A percentile compares a stretch with the other conserved stretches of the same genome.
phyloP scores from a whole-genome alignment of 2,113 vertebrate genomes.

The Mormoops blainvillei region DNA sequence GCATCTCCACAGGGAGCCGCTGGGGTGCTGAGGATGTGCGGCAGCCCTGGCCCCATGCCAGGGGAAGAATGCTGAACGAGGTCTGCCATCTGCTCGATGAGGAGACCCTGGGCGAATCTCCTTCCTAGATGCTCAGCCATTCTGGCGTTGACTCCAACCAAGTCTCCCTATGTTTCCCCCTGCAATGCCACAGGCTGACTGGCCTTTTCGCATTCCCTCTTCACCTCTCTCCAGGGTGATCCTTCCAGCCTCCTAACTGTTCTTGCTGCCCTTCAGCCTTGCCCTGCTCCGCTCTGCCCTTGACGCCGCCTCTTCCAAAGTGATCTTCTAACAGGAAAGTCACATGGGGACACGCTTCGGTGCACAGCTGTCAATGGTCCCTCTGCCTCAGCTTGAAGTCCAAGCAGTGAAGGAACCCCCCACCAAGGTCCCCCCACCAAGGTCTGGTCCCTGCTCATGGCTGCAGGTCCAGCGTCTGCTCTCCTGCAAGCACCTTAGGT shows the following conservation, averaged over 20 bases:
- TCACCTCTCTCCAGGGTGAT: neutral
- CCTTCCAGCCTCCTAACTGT: neutral
- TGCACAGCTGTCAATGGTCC: accelerated
- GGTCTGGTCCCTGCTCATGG: accelerated
- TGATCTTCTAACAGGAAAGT: neutral
- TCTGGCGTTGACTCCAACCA: neutral
- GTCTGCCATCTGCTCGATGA: neutral
- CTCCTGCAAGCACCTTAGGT: accelerated
- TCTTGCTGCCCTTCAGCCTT: accelerated
- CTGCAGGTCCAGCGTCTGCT: neutral
- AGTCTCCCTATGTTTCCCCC: neutral
- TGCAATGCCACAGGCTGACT: accelerated
- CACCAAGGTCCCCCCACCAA: no score
- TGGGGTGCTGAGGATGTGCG: neutral
- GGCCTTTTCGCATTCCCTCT: neutral
- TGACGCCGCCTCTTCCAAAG: neutral
- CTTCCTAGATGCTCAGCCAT: neutral
- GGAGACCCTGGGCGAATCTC: neutral
- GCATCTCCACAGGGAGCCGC: no score
- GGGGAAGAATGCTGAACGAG: neutral
- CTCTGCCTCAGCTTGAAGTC: neutral
- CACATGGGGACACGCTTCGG: neutral
- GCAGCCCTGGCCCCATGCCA: accelerated
- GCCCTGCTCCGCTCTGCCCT: neutral
- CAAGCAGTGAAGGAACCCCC: neutral